Conservation (phyloP, 2,888 invertebrate species). For the Ferrisia virgata region DNA sequence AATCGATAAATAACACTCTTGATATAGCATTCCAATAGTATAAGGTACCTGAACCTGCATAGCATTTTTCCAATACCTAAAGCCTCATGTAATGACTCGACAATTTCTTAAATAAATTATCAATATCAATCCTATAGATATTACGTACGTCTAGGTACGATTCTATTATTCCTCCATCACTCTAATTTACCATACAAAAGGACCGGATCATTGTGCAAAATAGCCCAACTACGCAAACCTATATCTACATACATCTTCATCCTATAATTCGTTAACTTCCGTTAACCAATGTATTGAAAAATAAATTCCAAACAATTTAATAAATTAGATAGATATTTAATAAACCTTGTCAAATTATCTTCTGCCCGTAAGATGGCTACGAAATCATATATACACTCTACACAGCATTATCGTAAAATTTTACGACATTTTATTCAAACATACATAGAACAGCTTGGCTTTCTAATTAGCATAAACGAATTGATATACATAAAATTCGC, state of each 20-base stretch:
- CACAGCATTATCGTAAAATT: conserved; percentile 29
- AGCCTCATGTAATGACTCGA: not conserved
- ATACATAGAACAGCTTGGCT: not conserved
- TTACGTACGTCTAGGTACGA: no score
- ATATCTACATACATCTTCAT: not conserved
- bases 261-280: not conserved
- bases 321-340: not conserved
- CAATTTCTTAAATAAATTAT: not conserved
- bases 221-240: not conserved
- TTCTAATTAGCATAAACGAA: conserved; percentile 21
- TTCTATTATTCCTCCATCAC: not conserved
- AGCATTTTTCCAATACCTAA: not conserved
- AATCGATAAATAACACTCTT: no score
- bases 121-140: not conserved
- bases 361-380: not conserved
- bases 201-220: not conserved
- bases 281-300: not conserved
- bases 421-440: conserved; percentile 12
- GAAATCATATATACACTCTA: not conserved
- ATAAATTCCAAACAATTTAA: not conserved
- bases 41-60: no score
- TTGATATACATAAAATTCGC: not conserved
- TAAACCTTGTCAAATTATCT: not conserved
- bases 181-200: not conserved
- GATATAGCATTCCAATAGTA: no score